Evolutionary conservation across 2,113 vertebrate genomes (phyloP), one percentile per base, ranked within the genome.

Genomic region (Phaethon lepturus): DNA sequence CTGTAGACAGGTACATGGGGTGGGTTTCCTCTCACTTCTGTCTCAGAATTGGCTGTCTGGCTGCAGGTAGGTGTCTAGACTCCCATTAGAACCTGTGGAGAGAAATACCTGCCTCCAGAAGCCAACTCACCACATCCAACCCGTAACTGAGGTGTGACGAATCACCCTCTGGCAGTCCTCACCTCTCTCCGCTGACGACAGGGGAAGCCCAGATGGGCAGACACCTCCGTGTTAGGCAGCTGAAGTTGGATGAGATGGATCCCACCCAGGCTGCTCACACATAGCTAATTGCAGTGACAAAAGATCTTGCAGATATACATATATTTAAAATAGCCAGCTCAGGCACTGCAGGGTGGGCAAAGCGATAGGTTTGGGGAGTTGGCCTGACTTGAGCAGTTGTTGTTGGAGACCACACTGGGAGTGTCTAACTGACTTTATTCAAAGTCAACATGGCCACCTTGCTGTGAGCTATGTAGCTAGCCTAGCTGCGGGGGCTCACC

Each of bases 221-320:
- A 77, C 45, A 81, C 23, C 72, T 63, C 79, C 1, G 7, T 9
- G 42, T 10, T 49, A n/a, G 52, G 80, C 29, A 89, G 49, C 52
- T 82, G 84, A 84, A 89, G 53, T 40, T 50, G 86, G 29, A 22
- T 63, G 56, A 81, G 76, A 5, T 60, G 69, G 42, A 87, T 95
- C 93, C 94, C 89, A 97, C 93, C 77, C 91, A 95, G 76, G 55
- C 73, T 56, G 95, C 89, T 84, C 28, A 29, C 60, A 47, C 29
- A 5, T 35, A 0, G 0, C 50, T 84, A 64, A 90, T 38, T 78
- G 84, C 62, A 11, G 26, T 14, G 49, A 10, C 56, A 60, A 60
- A 75, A 81, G 66, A 71, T 47, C 55, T 74, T 3, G 28, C 17
- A 87, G 29, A 10, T 6, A 13, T 2, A 17, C 0, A 1, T 6